Conservation (phyloP, 2,113 vertebrate genomes). For the Ailuropoda melanoleuca region DNA sequence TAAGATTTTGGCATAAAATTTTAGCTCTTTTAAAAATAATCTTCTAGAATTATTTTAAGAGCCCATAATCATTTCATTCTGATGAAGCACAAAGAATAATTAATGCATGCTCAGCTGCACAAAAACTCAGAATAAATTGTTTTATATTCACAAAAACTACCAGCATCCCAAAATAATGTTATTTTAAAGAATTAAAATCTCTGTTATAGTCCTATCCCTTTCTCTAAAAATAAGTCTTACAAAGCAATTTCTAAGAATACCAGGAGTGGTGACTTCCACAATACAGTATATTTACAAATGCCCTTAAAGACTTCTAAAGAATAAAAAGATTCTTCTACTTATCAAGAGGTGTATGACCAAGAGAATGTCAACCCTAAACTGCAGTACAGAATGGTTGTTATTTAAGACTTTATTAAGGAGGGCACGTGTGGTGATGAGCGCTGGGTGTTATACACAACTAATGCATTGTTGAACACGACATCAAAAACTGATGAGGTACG, state of each 20-base stretch:
- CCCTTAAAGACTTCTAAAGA: not conserved
- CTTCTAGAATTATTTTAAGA: not conserved
- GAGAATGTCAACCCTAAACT: not conserved
- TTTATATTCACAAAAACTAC: not conserved
- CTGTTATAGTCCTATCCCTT: not conserved
- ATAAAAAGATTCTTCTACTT: not conserved
- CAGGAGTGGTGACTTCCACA: not conserved
- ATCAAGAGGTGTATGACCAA: not conserved
- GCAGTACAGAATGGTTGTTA: not conserved
- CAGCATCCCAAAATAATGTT: not conserved
- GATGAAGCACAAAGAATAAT: slow-evolving; percentile 25
- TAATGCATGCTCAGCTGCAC: not conserved
- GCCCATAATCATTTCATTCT: slow-evolving; percentile 5
- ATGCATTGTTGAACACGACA: too few relatives aligned
- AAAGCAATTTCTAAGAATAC: not conserved
- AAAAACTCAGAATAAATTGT: not conserved
- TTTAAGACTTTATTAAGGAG: not conserved
- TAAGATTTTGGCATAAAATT: not conserved
- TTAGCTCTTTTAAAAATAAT: not conserved
- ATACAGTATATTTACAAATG: not conserved
- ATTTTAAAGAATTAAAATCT: not conserved
- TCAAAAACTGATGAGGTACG: too few relatives aligned
- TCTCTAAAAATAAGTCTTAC: not conserved
- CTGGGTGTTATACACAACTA: not conserved
- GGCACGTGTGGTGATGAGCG: not conserved